phyloP scores from a whole-genome alignment of 2,797 vertebrate species.

The Oreortyx pictus region DNA sequence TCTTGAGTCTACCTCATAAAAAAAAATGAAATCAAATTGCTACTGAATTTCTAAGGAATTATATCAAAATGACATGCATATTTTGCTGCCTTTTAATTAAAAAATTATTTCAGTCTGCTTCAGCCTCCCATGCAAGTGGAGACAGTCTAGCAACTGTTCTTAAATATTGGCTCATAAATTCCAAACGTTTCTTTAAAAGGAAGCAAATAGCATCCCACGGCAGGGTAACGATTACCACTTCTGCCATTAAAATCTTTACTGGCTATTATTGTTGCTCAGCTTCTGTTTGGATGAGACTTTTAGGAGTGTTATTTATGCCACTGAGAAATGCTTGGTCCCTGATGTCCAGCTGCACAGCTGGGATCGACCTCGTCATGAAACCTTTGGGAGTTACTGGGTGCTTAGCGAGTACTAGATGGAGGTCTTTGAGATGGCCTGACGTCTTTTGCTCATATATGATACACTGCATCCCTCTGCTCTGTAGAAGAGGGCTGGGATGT shows the following conservation, averaged over 20 bases:
- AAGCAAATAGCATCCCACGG: not conserved
- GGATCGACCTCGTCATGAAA: not conserved
- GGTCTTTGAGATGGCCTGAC: not conserved
- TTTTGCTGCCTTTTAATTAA: slow-evolving; percentile 55
- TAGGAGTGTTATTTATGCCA: not conserved
- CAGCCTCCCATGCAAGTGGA: not conserved
- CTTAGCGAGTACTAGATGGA: not conserved
- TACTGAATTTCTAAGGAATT: slow-evolving; percentile 1
- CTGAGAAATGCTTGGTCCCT: fast-evolving
- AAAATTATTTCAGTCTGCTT: slow-evolving; percentile 14
- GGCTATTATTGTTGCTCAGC: not conserved
- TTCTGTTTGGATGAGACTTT: not conserved
- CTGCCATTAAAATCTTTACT: not conserved
- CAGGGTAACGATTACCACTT: not conserved
- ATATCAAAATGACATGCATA: not conserved
- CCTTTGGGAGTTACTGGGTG: not conserved
- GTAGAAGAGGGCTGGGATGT: not conserved
- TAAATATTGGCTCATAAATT: slow-evolving; percentile 30
- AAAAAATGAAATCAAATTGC: slow-evolving; percentile 41
- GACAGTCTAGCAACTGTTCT: slow-evolving; percentile 1
- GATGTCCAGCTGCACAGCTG: not conserved
- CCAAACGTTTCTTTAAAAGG: not conserved
- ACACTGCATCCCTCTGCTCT: not conserved
- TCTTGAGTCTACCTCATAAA: slow-evolving; percentile 17
- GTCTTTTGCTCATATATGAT: not conserved